Evolutionary conservation across 2,888 invertebrate genomes (phyloP).

Genomic region (Apodemia duryi): DNA sequence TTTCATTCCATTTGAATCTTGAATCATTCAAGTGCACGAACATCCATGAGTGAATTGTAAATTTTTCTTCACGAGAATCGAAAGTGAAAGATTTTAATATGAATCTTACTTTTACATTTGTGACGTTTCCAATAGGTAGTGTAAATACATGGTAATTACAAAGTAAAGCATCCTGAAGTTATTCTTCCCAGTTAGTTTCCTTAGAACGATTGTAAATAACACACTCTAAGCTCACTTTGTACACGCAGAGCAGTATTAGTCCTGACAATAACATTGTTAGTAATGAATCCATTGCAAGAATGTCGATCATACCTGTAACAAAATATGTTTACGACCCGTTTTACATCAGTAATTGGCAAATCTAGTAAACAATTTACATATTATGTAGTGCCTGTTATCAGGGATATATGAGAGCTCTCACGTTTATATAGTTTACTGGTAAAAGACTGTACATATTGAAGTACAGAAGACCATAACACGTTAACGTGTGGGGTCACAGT

Average conservation of each 20-base stretch:
- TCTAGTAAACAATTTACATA: too few relatives aligned
- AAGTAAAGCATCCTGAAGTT: not conserved
- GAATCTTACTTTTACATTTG: too few relatives aligned
- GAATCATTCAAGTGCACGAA: constrained; percentile 33
- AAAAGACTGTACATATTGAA: too few relatives aligned
- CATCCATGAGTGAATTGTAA: constrained; percentile 35
- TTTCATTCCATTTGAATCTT: constrained; percentile 35
- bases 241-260: not conserved
- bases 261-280: not conserved
- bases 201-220: not conserved
- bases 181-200: not conserved
- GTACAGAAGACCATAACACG: too few relatives aligned
- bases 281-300: not conserved
- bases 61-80: too few relatives aligned
- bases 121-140: not conserved
- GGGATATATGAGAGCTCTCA: too few relatives aligned
- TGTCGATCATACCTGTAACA: not conserved
- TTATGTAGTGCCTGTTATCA: too few relatives aligned
- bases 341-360: not conserved
- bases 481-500: too few relatives aligned
- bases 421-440: too few relatives aligned
- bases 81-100: too few relatives aligned
- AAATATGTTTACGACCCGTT: not conserved
- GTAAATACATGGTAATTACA: not conserved
- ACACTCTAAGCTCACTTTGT: not conserved